phyloP scores from a whole-genome alignment of 2,797 vertebrate species.

The Lithobates sylvaticus region DNA sequence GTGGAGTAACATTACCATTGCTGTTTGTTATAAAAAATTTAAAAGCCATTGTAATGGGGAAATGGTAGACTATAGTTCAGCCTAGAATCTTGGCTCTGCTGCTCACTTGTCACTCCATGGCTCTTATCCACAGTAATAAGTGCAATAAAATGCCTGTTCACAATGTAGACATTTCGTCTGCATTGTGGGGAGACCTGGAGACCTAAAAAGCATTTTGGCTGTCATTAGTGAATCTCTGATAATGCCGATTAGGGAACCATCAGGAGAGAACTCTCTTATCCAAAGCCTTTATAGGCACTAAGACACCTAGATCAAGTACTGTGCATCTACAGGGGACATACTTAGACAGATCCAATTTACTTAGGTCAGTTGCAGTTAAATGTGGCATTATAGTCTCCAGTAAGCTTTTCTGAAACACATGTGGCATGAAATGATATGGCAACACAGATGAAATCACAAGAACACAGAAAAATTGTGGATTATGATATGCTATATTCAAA shows the following conservation, averaged over 20 bases:
- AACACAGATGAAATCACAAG: constrained; percentile 1
- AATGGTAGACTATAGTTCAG: background rate
- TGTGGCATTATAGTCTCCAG: constrained; percentile 31
- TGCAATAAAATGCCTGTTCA: constrained; percentile 15
- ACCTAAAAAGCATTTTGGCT: constrained; percentile 38
- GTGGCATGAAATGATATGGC: constrained; percentile 5
- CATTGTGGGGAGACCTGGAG: constrained; percentile 39
- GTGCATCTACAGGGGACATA: constrained; percentile 35
- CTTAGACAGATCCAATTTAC: constrained; percentile 33
- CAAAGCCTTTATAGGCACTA: constrained; percentile 49
- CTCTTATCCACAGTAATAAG: constrained; percentile 46
- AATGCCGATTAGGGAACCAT: constrained; percentile 53
- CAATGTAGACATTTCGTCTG: constrained; percentile 40
- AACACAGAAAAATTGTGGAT: background rate
- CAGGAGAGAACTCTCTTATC: constrained; percentile 36
- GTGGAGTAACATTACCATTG: background rate
- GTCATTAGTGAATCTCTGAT: constrained; percentile 53
- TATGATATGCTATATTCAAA: background rate
- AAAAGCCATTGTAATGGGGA: background rate
- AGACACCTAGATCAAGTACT: constrained; percentile 38
- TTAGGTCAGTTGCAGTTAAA: constrained; percentile 51
- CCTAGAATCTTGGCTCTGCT: constrained; percentile 16
- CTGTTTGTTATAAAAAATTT: background rate
- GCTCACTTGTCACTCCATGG: constrained; percentile 34
- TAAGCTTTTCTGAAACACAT: constrained; percentile 11